Evolutionary conservation across 1,140 invertebrate species (phyloP).

Genomic region (Ericerus pela): DNA sequence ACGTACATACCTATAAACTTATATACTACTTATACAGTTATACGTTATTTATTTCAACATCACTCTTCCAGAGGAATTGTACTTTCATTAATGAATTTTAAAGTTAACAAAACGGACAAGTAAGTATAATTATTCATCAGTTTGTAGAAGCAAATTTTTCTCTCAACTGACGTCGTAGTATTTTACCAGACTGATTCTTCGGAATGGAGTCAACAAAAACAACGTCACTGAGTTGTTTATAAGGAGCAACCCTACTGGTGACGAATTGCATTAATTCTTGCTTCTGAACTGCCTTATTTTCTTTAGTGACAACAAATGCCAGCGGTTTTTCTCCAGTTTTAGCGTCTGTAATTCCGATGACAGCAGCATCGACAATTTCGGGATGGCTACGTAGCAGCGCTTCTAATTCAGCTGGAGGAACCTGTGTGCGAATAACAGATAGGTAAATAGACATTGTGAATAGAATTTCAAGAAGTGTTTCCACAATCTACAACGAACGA

Average conservation of each 20-base stretch:
- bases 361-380: slow-evolving; percentile 49
- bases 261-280: slow-evolving; percentile 34
- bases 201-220: slow-evolving; percentile 52
- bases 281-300: slow-evolving; percentile 30
- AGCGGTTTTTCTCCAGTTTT: slow-evolving; percentile 45
- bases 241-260: slow-evolving; percentile 42
- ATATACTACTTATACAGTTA: too few relatives aligned
- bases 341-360: slow-evolving; percentile 50
- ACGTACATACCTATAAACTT: too few relatives aligned
- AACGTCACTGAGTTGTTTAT: slow-evolving; percentile 52
- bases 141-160: slow-evolving; percentile 20
- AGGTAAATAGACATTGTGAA: too few relatives aligned
- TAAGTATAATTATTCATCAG: too few relatives aligned
- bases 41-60: too few relatives aligned
- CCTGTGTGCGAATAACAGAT: slow-evolving; percentile 31
- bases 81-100: too few relatives aligned
- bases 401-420: slow-evolving; percentile 53
- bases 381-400: slow-evolving; percentile 46
- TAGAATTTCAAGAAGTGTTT: too few relatives aligned
- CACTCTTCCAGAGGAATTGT: too few relatives aligned
- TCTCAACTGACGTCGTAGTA: slow-evolving; percentile 45
- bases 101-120: too few relatives aligned
- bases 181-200: slow-evolving; percentile 58
- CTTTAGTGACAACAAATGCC: slow-evolving; percentile 43
- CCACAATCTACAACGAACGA: too few relatives aligned